Conservation (phyloP, 2,113 vertebrate species). For the Peromyscus maniculatus region DNA sequence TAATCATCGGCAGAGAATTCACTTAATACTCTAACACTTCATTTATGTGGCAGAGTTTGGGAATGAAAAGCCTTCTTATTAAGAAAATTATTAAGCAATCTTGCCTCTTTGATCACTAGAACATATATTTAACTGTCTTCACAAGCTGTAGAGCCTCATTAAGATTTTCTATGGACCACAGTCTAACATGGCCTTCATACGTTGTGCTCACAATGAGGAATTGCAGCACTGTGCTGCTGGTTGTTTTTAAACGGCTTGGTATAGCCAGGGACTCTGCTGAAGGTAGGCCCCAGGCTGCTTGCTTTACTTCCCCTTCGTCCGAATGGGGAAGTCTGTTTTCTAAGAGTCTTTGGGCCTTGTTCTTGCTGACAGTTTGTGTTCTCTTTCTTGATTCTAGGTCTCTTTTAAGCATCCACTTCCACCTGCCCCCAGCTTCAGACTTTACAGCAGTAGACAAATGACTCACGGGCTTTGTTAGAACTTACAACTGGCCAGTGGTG, state of each 20-base stretch:
- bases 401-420: background rate
- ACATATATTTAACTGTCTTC: constrained; percentile 34
- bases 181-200: background rate
- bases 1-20: constrained; percentile 22
- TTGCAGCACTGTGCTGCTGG: background rate
- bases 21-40: constrained; percentile 15
- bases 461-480: background rate
- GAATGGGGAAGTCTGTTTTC: background rate
- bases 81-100: background rate
- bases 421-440: background rate
- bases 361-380: background rate
- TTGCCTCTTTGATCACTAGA: constrained; percentile 1
- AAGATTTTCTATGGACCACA: constrained; percentile 11
- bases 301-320: background rate
- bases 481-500: fast-evolving
- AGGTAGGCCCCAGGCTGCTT: background rate
- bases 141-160: background rate
- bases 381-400: background rate
- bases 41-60: constrained; percentile 1
- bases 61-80: constrained; percentile 1
- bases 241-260: background rate
- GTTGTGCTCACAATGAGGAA: background rate
- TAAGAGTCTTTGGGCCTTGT: background rate
- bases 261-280: background rate
- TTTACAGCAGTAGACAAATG: background rate